phyloP scores from a whole-genome alignment of 2,888 invertebrate species.

The Omphaloscelis lunosa region DNA sequence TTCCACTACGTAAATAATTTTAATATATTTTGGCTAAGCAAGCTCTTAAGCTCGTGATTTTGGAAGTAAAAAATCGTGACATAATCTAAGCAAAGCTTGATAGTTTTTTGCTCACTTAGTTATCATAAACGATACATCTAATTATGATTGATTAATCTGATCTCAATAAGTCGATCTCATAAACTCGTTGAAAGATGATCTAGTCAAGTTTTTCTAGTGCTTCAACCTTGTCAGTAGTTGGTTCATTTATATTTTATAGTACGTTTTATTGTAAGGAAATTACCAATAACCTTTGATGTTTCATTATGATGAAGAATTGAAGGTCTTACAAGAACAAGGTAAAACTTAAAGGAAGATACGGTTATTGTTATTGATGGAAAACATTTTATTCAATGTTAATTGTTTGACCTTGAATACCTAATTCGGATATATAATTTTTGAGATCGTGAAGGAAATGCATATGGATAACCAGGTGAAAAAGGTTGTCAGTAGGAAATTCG shows the following conservation, averaged over 20 bases:
- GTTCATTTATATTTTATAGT: constrained; percentile 37
- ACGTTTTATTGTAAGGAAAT: constrained; percentile 59
- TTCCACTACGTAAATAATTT: not conserved
- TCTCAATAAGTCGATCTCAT: not conserved
- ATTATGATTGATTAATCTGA: constrained; percentile 13
- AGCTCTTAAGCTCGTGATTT: not conserved
- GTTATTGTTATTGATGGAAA: constrained; percentile 34
- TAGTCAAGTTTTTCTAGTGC: constrained; percentile 24
- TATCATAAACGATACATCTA: constrained; percentile 6
- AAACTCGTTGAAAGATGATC: constrained; percentile 21
- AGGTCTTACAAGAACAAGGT: constrained; percentile 49
- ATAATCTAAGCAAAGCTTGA: not conserved
- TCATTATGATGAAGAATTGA: constrained; percentile 44
- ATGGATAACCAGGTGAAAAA: not conserved
- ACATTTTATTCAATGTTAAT: constrained; percentile 17
- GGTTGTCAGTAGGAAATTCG: not conserved
- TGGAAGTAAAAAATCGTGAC: constrained; percentile 13
- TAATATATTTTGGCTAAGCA: not conserved
- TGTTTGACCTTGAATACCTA: not conserved
- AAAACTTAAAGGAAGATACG: constrained; percentile 34
- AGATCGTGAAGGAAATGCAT: not conserved
- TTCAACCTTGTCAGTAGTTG: constrained; percentile 40
- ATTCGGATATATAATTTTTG: too few species aligned
- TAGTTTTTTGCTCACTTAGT: not conserved
- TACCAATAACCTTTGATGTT: constrained; percentile 52